Evolutionary conservation across 2,113 vertebrate genomes (phyloP).

Genomic region (Pterophyllum scalare): DNA sequence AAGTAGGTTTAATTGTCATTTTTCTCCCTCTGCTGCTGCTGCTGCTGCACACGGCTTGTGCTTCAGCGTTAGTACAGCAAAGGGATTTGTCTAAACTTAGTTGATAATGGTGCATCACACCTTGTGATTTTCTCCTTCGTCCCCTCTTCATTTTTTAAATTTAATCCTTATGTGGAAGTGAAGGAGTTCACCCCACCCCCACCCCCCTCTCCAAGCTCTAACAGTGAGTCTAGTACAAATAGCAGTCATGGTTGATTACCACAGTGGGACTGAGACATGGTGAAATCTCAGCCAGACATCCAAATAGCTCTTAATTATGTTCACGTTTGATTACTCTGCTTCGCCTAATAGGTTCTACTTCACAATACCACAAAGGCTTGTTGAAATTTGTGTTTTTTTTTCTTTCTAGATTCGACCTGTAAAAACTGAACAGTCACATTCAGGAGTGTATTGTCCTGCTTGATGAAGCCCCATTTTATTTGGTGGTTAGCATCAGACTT

Average conservation of each 20-base stretch:
- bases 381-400: background rate
- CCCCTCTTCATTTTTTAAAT: slow-evolving; percentile 8
- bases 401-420: slow-evolving; percentile 29
- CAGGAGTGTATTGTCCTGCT: slow-evolving; percentile 14
- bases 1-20: slow-evolving; percentile 74
- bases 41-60: slow-evolving; percentile 23
- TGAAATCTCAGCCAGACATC: slow-evolving; percentile 65
- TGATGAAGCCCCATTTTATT: slow-evolving; percentile 35
- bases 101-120: slow-evolving; percentile 55
- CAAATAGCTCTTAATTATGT: slow-evolving; percentile 60
- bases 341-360: slow-evolving; percentile 23
- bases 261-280: slow-evolving; percentile 42
- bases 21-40: slow-evolving; percentile 4
- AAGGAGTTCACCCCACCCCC: slow-evolving; percentile 20
- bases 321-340: slow-evolving; percentile 62
- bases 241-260: slow-evolving; percentile 60
- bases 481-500: slow-evolving; percentile 54
- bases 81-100: slow-evolving; percentile 59
- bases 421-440: slow-evolving; percentile 24
- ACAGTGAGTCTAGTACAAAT: slow-evolving; percentile 40
- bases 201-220: slow-evolving; percentile 19
- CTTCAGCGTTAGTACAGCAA: slow-evolving; percentile 16
- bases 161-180: slow-evolving; percentile 40
- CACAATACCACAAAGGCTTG: slow-evolving; percentile 13
- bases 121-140: slow-evolving; percentile 27